Evolutionary conservation across 1,140 invertebrate genomes (phyloP).

Genomic region (Eulimnadia texana): DNA sequence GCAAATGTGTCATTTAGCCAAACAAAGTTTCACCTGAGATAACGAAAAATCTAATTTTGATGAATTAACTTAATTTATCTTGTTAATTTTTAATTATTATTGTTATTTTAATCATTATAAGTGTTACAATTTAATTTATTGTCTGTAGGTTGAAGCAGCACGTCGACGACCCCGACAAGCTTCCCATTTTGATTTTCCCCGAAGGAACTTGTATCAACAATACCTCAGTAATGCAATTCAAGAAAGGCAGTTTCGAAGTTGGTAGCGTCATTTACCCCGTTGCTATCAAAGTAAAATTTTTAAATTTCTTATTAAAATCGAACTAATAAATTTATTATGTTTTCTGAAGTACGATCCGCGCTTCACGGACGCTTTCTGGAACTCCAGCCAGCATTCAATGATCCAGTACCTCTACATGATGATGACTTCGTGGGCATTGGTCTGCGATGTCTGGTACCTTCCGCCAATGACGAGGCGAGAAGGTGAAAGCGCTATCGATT

Average conservation of each 20-base stretch:
- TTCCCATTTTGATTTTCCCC: conserved; percentile 97
- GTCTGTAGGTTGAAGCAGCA: conserved; percentile 63
- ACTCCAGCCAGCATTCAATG: conserved; percentile 83
- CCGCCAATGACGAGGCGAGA: conserved; percentile 74
- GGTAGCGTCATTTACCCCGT: conserved; percentile 90
- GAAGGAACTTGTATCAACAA: conserved; percentile 99
- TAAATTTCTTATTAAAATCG: background rate
- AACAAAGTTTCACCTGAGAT: too few relatives aligned
- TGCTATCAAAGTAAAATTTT: conserved; percentile 51
- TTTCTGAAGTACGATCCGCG: conserved; percentile 77
- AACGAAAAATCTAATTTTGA: too few relatives aligned
- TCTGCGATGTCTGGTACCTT: conserved; percentile 98
- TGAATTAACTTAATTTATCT: too few relatives aligned
- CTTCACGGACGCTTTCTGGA: conserved; percentile 99
- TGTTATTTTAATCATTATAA: too few relatives aligned
- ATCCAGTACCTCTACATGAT: conserved; percentile 91
- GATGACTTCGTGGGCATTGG: conserved; percentile 99
- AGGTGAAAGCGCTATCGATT: conserved; percentile 73
- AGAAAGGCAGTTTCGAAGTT: conserved; percentile 98
- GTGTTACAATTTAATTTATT: too few relatives aligned
- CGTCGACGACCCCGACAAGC: conserved; percentile 79
- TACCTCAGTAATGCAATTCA: conserved; percentile 99
- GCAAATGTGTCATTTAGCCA: too few relatives aligned
- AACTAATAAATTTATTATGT: conserved; percentile 4
- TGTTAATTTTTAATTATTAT: background rate